phyloP scores from a whole-genome alignment of 2,113 vertebrate genomes.

The Capreolus pygargus region DNA sequence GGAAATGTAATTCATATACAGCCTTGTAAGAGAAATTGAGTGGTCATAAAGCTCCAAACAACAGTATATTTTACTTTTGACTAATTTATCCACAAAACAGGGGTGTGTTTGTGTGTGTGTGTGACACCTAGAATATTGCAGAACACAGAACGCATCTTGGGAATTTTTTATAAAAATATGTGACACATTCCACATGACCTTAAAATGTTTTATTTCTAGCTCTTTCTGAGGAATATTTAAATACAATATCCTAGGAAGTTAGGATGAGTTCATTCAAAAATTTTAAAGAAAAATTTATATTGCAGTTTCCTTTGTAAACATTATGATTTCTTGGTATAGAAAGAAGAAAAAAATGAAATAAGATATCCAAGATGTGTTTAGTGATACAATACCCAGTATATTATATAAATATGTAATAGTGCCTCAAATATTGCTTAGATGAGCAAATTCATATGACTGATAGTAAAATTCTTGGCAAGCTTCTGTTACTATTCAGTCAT shows the following conservation, averaged over 20 bases:
- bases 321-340: not conserved
- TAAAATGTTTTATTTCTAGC: not conserved
- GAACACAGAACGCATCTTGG: not conserved
- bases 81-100: not conserved
- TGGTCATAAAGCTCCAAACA: not conserved
- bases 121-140: not conserved
- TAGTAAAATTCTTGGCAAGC: not conserved
- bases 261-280: not conserved
- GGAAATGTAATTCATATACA: not conserved
- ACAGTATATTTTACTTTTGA: not conserved
- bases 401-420: not conserved
- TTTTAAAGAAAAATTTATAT: not conserved
- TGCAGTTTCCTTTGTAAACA: not conserved
- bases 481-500: not conserved
- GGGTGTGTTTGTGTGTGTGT: not conserved
- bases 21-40: not conserved
- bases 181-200: not conserved
- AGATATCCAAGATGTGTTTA: not conserved
- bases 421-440: not conserved
- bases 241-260: not conserved
- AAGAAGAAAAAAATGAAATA: not conserved
- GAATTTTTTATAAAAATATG: slow-evolving; percentile 10
- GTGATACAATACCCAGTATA: not conserved
- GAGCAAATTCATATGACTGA: not conserved
- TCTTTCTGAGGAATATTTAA: not conserved